phyloP scores from a whole-genome alignment of 2,113 vertebrate species.

The Elephas maximus region DNA sequence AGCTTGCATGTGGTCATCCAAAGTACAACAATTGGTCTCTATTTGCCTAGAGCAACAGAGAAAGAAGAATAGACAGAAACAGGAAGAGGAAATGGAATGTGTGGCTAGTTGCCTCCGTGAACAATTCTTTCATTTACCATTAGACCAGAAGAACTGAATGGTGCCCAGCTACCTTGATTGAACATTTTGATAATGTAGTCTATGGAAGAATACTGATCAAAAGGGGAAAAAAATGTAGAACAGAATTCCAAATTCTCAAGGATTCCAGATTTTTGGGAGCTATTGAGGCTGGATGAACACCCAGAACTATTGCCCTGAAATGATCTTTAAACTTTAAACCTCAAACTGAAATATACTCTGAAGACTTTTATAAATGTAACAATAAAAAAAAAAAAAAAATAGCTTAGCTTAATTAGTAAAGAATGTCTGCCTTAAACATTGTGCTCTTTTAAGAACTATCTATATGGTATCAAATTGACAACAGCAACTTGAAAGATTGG shows the following conservation, averaged over 20 bases:
- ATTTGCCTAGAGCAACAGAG: background rate
- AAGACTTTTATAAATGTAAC: no score
- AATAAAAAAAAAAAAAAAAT: background rate
- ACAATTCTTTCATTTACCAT: background rate
- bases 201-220: background rate
- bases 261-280: background rate
- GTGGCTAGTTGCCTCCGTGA: background rate
- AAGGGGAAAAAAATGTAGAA: background rate
- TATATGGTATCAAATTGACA: background rate
- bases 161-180: background rate
- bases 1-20: background rate
- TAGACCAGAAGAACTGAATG: background rate
- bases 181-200: background rate
- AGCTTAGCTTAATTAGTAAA: background rate
- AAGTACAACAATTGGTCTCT: background rate
- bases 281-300: background rate
- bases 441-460: background rate
- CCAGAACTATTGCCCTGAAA: background rate
- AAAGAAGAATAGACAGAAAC: background rate
- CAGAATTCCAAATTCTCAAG: background rate
- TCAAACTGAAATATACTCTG: background rate
- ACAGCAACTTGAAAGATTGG: background rate
- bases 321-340: background rate
- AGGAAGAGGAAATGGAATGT: background rate
- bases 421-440: background rate